These are phyloP conservation scores for Trachymyrmex cornetzi DNA, from an alignment of 1,140 invertebrate genomes.

Conservation along the genomic window DNA sequence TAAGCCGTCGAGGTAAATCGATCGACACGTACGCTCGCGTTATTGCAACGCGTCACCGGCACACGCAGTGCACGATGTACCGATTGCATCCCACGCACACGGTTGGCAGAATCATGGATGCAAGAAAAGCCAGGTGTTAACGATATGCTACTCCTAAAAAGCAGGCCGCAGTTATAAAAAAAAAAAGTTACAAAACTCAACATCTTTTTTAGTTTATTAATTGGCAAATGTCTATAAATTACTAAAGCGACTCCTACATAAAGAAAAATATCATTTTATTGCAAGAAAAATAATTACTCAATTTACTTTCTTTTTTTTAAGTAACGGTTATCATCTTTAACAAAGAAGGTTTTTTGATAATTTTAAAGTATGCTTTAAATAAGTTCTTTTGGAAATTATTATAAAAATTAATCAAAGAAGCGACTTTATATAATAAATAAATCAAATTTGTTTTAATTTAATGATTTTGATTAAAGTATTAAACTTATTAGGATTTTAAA, in stretches of 20 bases:
- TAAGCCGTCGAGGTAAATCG: slow-evolving; percentile 52
- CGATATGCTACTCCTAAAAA: not conserved
- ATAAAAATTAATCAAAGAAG: no score
- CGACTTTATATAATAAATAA: no score
- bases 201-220: not conserved
- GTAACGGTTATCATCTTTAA: no score
- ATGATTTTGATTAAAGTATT: no score
- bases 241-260: not conserved
- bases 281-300: no score
- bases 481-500: no score
- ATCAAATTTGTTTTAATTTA: no score
- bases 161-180: not conserved
- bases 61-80: not conserved
- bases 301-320: no score
- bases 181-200: not conserved
- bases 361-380: no score
- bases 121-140: not conserved
- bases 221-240: not conserved
- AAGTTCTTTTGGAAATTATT: no score
- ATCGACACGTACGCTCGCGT: slow-evolving; percentile 54
- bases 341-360: no score
- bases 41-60: slow-evolving; percentile 5
- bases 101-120: not conserved
- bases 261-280: no score
- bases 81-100: slow-evolving; percentile 31